phyloP scores from a whole-genome alignment of 2,888 invertebrate genomes.

The Antheraea yamamai region DNA sequence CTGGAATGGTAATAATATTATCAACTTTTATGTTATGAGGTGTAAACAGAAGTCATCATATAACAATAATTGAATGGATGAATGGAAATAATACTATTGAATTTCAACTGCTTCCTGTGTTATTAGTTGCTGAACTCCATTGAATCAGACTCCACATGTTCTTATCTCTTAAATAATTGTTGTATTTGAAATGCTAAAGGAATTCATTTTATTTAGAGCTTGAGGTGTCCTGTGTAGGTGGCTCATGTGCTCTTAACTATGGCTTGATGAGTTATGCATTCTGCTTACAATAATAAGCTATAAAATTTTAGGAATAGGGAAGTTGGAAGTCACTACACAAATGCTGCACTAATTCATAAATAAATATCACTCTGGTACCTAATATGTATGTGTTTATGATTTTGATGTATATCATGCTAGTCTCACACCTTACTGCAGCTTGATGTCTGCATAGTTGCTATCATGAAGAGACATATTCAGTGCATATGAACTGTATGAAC shows the following conservation, averaged over 20 bases:
- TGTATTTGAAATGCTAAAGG: background rate
- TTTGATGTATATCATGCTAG: background rate
- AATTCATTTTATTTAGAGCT: background rate
- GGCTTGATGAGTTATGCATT: too few species aligned
- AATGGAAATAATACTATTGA: too few species aligned
- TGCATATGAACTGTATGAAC: background rate
- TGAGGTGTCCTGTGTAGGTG: background rate
- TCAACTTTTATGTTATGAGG: too few species aligned
- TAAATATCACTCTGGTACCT: background rate
- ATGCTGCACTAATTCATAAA: background rate
- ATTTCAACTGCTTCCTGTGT: background rate
- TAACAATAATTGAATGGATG: too few species aligned
- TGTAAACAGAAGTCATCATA: too few species aligned
- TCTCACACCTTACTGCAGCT: background rate
- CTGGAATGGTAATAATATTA: too few species aligned
- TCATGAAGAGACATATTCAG: too few species aligned
- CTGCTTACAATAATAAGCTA: background rate
- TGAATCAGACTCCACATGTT: background rate
- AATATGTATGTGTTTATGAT: background rate
- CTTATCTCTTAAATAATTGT: background rate
- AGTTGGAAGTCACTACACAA: too few species aligned
- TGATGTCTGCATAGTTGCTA: background rate
- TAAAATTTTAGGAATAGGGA: background rate
- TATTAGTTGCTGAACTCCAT: background rate
- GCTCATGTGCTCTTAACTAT: background rate